Evolutionary conservation across 2,888 invertebrate genomes (phyloP), one percentile per base, ranked within the genome.

Genomic region (Eupelmus urozonus): DNA sequence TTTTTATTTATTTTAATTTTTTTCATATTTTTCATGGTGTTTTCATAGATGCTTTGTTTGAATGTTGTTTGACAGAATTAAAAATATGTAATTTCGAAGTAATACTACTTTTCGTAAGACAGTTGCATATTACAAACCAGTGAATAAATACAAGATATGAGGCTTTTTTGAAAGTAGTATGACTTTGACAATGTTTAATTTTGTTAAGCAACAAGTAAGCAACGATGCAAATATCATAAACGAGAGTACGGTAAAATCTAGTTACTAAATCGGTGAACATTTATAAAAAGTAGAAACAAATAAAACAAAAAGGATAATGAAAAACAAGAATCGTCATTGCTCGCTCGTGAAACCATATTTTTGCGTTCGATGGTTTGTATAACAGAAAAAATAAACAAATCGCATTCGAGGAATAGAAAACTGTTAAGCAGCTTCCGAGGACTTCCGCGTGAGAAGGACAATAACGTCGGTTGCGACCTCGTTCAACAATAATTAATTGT

Each of bases 401-500:
- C 53, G 27, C 23, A 79, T 71, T 71, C 55, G 34, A 55, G 59
- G 29, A 75, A 70, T 34, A 75, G 66, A 75, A 76, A 76, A 76
- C 67, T 70, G 76, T 75, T n/a, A 70, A 73, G 57, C 60, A 70
- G 60, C 62, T 74, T 65, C 73, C 62, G 79, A 79, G 79, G 81
- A 79, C 81, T 76, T 80, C 78, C 76, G 79, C 76, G 63, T 76
- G 53, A 81, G 67, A 80, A 78, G 67, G 81, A 81, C 81, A 81
- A 81, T 81, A 81, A 81, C 74, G 78, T 79, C 75, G 79, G 70
- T 79, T 76, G 78, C 78, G 78, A 80, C 80, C 76, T 81, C 69
- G 79, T 79, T 79, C 80, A 80, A 80, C 72, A 78, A 79, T 80
- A 81, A 81, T 71, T 79, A 79, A 79, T 74, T 79, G 74, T 80